Percentiles rank a stretch among this genome's conserved stretches.
These are phyloP conservation scores for Plemyria rubiginata DNA, from an alignment of 2,888 invertebrate species.

Conservation along the genomic window DNA sequence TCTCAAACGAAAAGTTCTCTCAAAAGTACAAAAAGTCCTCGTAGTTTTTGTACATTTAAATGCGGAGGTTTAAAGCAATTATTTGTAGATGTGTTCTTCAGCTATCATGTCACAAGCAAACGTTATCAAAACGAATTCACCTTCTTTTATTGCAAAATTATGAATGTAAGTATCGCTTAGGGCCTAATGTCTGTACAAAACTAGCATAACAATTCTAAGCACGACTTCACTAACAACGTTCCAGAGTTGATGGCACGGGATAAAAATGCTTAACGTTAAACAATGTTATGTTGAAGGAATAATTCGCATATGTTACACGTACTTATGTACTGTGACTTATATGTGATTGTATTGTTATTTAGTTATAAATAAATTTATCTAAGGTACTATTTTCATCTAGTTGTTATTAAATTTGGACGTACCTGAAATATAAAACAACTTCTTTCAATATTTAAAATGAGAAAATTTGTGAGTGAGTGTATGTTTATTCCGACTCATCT, in stretches of 20 bases:
- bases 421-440: too few relatives aligned
- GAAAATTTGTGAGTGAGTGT: too few relatives aligned
- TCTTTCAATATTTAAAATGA: too few relatives aligned
- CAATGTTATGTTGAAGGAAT: conserved; percentile 44
- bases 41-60: too few relatives aligned
- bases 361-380: too few relatives aligned
- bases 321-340: neutral
- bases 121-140: conserved; percentile 12
- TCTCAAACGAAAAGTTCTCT: too few relatives aligned
- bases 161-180: conserved; percentile 37
- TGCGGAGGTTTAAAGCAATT: neutral
- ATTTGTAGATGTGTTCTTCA: neutral
- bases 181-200: conserved; percentile 40
- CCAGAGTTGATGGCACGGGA: conserved; percentile 50
- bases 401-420: too few relatives aligned
- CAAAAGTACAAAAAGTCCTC: too few relatives aligned
- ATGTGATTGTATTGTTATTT: too few relatives aligned
- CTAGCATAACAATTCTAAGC: conserved; percentile 50
- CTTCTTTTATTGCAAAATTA: conserved; percentile 39
- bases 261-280: conserved; percentile 40
- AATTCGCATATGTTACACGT: conserved; percentile 41
- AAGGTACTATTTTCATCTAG: too few relatives aligned
- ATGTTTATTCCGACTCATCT: too few relatives aligned
- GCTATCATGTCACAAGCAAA: conserved; percentile 3
- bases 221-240: conserved; percentile 53